A percentile compares a stretch with the other conserved stretches of the same genome.
phyloP scores from a whole-genome alignment of 1,140 invertebrate species.

The Ips typographus region DNA sequence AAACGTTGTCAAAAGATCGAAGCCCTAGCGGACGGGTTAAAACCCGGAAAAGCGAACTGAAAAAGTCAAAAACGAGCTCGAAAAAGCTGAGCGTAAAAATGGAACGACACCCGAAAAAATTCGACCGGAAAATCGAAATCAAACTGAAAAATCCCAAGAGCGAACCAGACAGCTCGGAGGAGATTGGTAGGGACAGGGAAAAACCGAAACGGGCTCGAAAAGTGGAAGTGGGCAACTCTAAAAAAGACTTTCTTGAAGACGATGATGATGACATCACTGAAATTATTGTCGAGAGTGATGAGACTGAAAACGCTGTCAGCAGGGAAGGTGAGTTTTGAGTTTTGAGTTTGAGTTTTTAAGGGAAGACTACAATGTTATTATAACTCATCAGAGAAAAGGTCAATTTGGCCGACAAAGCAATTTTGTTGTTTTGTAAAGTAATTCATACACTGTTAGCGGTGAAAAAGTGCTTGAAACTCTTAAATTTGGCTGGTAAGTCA shows the following conservation, averaged over 20 bases:
- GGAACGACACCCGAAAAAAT: slow-evolving; percentile 36
- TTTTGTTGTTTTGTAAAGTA: too few relatives aligned
- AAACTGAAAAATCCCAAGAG: slow-evolving; percentile 50
- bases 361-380: background rate
- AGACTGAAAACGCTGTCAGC: slow-evolving; percentile 35
- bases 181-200: slow-evolving; percentile 13
- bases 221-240: slow-evolving; percentile 29
- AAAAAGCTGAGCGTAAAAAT: slow-evolving; percentile 24
- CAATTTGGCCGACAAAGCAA: too few relatives aligned
- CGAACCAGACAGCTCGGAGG: slow-evolving; percentile 36
- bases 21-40: background rate
- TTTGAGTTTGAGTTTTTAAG: background rate
- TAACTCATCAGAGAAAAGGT: too few relatives aligned
- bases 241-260: slow-evolving; percentile 32
- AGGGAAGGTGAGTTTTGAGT: slow-evolving; percentile 40
- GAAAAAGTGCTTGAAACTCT: too few relatives aligned
- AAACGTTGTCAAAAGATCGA: background rate
- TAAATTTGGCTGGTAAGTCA: too few relatives aligned
- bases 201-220: slow-evolving; percentile 19
- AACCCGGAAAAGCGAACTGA: background rate
- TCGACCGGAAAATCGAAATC: slow-evolving; percentile 47
- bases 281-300: slow-evolving; percentile 38
- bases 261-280: slow-evolving; percentile 37
- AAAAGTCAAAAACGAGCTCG: background rate
- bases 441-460: too few relatives aligned